Evolutionary conservation across 2,888 invertebrate genomes (phyloP).

Genomic region (Hermodice carunculata): DNA sequence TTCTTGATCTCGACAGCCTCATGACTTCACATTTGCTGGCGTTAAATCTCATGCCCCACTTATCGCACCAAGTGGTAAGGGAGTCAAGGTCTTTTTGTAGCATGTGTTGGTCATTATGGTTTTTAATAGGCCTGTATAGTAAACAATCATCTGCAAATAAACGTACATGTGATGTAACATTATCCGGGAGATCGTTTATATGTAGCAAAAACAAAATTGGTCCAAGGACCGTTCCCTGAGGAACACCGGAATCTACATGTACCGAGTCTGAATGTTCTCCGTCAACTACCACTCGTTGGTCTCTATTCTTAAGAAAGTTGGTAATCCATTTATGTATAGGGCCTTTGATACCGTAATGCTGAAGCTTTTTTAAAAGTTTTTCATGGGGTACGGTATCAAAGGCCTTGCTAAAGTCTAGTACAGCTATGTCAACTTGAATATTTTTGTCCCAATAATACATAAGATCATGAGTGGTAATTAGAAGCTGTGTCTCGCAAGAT

Average conservation of each 20-base stretch:
- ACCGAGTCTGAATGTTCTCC: slow-evolving; percentile 21
- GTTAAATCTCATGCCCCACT: slow-evolving; percentile 36
- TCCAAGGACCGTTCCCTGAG: slow-evolving; percentile 38
- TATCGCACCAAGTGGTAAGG: slow-evolving; percentile 25
- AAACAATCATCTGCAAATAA: slow-evolving; percentile 41
- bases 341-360: slow-evolving; percentile 24
- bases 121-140: slow-evolving; percentile 25
- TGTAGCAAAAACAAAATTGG: slow-evolving; percentile 38
- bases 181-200: slow-evolving; percentile 42
- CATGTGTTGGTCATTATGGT: slow-evolving; percentile 5
- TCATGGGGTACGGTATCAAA: slow-evolving; percentile 32
- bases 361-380: slow-evolving; percentile 23
- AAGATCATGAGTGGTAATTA: slow-evolving; percentile 14
- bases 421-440: slow-evolving; percentile 33
- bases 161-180: slow-evolving; percentile 9
- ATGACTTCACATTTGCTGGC: slow-evolving; percentile 26
- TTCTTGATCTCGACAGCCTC: neutral
- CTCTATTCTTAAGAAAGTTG: slow-evolving; percentile 25
- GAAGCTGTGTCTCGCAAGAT: slow-evolving; percentile 41
- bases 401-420: slow-evolving; percentile 37
- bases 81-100: slow-evolving; percentile 34
- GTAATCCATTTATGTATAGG: slow-evolving; percentile 25
- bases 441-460: slow-evolving; percentile 23
- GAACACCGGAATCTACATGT: slow-evolving; percentile 35
- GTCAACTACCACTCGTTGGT: slow-evolving; percentile 28